phyloP scores from a whole-genome alignment of 2,113 vertebrate species.

The Myanophis thanlyinensis region DNA sequence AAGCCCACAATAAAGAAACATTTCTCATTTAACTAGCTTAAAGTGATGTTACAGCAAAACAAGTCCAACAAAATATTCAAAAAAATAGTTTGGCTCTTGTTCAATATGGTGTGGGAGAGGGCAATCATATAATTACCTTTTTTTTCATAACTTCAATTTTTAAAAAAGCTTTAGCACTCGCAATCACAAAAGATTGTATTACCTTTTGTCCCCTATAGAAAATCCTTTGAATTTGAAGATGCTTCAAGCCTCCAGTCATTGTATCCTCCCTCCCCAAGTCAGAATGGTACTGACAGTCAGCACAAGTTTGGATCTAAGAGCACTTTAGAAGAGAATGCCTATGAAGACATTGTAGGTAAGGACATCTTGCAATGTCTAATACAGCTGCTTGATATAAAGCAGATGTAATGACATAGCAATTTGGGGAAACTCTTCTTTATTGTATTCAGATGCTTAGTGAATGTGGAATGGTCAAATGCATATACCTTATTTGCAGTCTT shows the following conservation, averaged over 20 bases:
- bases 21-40: background rate
- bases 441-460: slow-evolving; percentile 23
- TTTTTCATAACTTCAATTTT: background rate
- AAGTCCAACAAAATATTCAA: background rate
- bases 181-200: slow-evolving; percentile 24
- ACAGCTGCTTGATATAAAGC: background rate
- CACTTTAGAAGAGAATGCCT: slow-evolving; percentile 98
- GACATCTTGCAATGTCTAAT: background rate
- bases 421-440: background rate
- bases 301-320: slow-evolving; percentile 88
- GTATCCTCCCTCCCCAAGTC: slow-evolving; percentile 84
- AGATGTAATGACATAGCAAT: fast-evolving
- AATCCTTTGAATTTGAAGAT: slow-evolving; percentile 93
- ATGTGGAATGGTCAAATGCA: slow-evolving; percentile 13
- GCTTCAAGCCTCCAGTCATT: slow-evolving; percentile 84
- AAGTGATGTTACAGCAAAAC: background rate
- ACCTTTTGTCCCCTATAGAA: slow-evolving; percentile 73
- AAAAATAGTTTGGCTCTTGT: background rate
- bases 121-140: background rate
- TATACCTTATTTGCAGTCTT: background rate
- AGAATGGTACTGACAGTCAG: slow-evolving; percentile 88
- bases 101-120: background rate
- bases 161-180: background rate
- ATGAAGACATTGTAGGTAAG: slow-evolving; percentile 98
- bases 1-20: background rate